A percentile compares a stretch with the other conserved stretches of the same genome.
Conservation (phyloP, 2,888 invertebrate genomes). For the Sialis lutaria region DNA sequence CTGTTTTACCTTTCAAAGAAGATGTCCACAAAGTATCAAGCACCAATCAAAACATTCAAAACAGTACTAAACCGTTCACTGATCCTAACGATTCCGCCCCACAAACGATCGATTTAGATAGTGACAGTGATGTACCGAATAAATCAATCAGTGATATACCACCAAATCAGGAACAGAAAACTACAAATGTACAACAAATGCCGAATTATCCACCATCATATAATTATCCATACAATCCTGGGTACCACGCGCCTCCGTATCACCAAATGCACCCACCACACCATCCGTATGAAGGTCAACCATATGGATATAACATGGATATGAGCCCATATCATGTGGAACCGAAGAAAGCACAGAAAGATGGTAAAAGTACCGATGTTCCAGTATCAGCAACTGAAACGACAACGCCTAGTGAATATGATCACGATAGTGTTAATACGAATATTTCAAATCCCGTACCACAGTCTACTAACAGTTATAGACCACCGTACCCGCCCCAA, state of each 20-base stretch:
- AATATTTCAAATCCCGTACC: neutral
- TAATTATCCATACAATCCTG: neutral
- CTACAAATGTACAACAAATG: neutral
- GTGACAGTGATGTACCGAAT: conserved; percentile 1
- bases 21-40: neutral
- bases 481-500: neutral
- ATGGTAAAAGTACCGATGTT: neutral
- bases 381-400: neutral
- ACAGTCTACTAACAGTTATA: neutral
- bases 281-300: neutral
- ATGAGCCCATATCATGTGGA: neutral
- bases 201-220: neutral
- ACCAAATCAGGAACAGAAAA: neutral
- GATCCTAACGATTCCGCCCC: neutral
- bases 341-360: neutral
- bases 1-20: conserved; percentile 1
- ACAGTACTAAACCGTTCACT: neutral
- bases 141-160: neutral
- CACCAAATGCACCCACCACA: neutral
- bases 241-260: neutral
- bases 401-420: neutral
- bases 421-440: neutral
- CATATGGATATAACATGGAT: neutral
- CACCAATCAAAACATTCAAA: neutral
- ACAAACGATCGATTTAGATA: conserved; percentile 3